phyloP scores from a whole-genome alignment of 2,113 vertebrate genomes.

The Apus apus region DNA sequence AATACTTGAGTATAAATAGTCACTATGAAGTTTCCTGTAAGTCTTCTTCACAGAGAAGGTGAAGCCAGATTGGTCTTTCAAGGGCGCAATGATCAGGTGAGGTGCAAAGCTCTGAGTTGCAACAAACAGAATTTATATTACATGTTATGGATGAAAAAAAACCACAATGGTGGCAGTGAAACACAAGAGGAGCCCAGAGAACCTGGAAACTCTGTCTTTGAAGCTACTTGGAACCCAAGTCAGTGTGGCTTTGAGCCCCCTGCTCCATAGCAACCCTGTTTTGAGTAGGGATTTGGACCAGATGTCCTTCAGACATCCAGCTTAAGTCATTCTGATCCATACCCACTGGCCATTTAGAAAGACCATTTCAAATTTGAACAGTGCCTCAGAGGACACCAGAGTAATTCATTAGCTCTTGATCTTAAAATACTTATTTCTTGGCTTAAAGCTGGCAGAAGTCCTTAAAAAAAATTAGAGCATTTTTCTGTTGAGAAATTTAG shows the following conservation, averaged over 20 bases:
- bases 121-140: constrained; percentile 43
- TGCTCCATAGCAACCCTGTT: neutral
- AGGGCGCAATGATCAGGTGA: neutral
- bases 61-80: constrained; percentile 13
- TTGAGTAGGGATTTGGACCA: neutral
- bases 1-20: neutral
- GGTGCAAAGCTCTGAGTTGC: neutral
- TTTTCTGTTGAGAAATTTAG: neutral
- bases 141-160: neutral
- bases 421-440: neutral
- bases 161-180: neutral
- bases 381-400: neutral
- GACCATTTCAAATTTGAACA: neutral
- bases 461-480: neutral
- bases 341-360: neutral
- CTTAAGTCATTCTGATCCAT: neutral
- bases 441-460: neutral
- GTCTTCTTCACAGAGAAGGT: neutral
- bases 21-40: constrained; percentile 24
- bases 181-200: neutral
- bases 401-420: neutral
- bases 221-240: neutral
- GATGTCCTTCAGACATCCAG: neutral
- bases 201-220: neutral
- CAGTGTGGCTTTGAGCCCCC: neutral